Evolutionary conservation across 64 coral and sea anemone species (phyloP).

Genomic region (Montipora cactus): DNA sequence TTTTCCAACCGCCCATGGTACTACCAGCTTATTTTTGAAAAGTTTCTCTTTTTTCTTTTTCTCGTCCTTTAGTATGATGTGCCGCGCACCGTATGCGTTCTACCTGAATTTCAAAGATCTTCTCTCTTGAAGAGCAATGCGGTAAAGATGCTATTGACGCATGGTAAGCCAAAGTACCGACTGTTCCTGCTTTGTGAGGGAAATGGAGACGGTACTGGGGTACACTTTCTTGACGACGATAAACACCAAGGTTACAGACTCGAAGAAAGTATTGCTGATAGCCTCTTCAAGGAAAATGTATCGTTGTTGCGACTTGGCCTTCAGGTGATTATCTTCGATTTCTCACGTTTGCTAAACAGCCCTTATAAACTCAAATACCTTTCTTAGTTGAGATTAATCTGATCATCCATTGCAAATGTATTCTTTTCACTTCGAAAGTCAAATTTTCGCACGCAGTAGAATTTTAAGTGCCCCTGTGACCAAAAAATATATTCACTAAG

Average conservation of each 20-base stretch:
- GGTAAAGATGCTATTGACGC: constrained; percentile 4
- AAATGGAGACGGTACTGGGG: constrained; percentile 64
- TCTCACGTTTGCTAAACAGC: not conserved
- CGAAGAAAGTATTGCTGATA: not conserved
- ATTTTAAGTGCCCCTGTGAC: too few species aligned
- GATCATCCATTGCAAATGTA: too few species aligned
- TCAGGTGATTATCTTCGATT: not conserved
- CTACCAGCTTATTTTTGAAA: not conserved
- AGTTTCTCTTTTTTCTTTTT: not conserved
- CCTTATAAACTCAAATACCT: too few species aligned
- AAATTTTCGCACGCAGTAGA: too few species aligned
- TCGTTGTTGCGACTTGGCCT: constrained; percentile 16
- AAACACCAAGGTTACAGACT: constrained; percentile 61
- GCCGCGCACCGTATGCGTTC: constrained; percentile 54
- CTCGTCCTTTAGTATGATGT: constrained; percentile 21
- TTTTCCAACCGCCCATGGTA: too few species aligned
- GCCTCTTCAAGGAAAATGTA: constrained; percentile 8
- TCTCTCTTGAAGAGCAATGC: not conserved
- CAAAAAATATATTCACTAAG: too few species aligned
- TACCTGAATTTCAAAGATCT: constrained; percentile 45
- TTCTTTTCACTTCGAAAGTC: too few species aligned
- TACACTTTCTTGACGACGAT: constrained; percentile 67
- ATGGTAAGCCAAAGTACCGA: constrained; percentile 44
- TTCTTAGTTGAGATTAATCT: too few species aligned
- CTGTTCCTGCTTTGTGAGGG: constrained; percentile 64